These are phyloP conservation scores for Ooceraea biroi DNA, from an alignment of 1,140 invertebrate species.

Conservation along the genomic window DNA sequence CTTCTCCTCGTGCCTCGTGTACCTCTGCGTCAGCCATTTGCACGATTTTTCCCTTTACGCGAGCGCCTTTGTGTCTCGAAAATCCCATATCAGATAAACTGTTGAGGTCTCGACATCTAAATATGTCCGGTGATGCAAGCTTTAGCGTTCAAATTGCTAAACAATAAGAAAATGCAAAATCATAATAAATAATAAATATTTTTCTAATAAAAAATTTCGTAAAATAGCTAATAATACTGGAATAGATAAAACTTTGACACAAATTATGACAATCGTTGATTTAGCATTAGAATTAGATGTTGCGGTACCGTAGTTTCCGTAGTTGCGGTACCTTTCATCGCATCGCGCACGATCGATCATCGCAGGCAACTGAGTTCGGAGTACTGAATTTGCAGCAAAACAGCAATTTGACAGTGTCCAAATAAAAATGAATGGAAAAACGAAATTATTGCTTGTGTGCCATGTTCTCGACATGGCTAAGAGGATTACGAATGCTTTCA, in stretches of 20 bases:
- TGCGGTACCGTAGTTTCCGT: neutral
- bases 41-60: conserved; percentile 40
- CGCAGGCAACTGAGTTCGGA: neutral
- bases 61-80: neutral
- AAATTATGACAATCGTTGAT: neutral
- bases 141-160: neutral
- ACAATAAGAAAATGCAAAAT: neutral
- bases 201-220: neutral
- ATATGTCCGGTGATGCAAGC: no score
- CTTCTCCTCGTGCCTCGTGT: neutral
- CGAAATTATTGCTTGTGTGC: conserved; percentile 11
- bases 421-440: neutral
- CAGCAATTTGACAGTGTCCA: neutral
- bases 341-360: neutral
- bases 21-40: conserved; percentile 52
- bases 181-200: neutral
- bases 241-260: neutral
- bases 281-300: neutral
- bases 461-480: neutral
- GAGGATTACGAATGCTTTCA: conserved; percentile 31
- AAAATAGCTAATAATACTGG: no score
- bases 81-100: neutral
- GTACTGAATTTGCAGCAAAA: neutral
- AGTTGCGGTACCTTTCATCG: neutral
- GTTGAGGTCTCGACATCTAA: neutral